Evolutionary conservation across 2,113 vertebrate genomes (phyloP).

Genomic region (Epinephelus fuscoguttatus): DNA sequence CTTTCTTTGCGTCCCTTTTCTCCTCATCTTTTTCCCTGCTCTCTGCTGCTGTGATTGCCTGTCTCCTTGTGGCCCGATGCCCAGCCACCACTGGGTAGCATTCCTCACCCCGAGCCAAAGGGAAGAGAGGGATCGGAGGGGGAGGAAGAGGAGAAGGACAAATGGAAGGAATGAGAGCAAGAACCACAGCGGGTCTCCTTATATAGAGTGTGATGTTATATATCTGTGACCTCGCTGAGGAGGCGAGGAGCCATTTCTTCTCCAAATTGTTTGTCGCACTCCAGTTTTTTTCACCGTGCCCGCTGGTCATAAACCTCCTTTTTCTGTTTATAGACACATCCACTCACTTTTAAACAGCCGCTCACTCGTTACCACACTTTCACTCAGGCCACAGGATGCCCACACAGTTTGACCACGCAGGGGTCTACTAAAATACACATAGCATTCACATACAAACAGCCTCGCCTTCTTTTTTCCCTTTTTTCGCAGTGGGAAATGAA

Average conservation of each 20-base stretch:
- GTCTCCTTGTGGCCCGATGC: slow-evolving; percentile 79
- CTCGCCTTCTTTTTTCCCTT: not conserved
- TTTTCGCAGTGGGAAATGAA: slow-evolving; percentile 49
- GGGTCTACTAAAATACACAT: slow-evolving; percentile 55
- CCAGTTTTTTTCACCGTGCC: slow-evolving; percentile 38
- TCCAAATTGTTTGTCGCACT: slow-evolving; percentile 34
- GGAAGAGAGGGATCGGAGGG: slow-evolving; percentile 56
- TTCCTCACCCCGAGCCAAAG: slow-evolving; percentile 75
- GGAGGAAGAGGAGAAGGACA: slow-evolving; percentile 33
- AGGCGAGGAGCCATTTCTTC: slow-evolving; percentile 27
- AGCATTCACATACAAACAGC: slow-evolving; percentile 9
- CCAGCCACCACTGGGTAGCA: slow-evolving; percentile 81
- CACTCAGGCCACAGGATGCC: slow-evolving; percentile 58
- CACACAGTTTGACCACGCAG: slow-evolving; percentile 37
- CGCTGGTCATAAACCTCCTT: slow-evolving; percentile 48
- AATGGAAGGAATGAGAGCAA: slow-evolving; percentile 63
- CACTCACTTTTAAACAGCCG: slow-evolving; percentile 31
- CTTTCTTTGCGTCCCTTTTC: slow-evolving; percentile 24
- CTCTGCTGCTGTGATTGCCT: slow-evolving; percentile 65
- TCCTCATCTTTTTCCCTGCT: slow-evolving; percentile 55
- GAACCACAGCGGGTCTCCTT: slow-evolving; percentile 60
- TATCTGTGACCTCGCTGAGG: slow-evolving; percentile 33
- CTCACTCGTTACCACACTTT: slow-evolving; percentile 35
- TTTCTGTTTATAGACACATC: slow-evolving; percentile 67
- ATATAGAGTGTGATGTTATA: slow-evolving; percentile 61